Base-by-base conservation (phyloP, 2,113 vertebrate species). In the Calonectris borealis region DNA sequence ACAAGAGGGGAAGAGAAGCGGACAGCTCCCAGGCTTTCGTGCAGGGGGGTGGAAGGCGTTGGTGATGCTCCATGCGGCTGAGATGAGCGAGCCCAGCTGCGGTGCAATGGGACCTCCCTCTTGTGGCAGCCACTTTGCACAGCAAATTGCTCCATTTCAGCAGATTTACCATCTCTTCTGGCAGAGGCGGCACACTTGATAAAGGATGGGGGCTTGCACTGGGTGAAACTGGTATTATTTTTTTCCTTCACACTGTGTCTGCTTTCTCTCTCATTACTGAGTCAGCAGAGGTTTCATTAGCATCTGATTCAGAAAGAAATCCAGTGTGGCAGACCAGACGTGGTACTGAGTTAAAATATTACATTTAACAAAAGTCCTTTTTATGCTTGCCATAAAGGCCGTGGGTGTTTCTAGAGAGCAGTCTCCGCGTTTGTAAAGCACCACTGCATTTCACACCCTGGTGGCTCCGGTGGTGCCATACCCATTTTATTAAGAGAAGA, bases 71-170 rank as follows among this genome's bases (percentile, higher is more conserved):
- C 10, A 0, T 1, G 38, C 17, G 8, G 38, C 70, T 0, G 40
- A 32, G 19, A 4, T 2, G 19, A 52, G 60, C 3, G 0, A 71
- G 49, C 55, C 38, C 73, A 1, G 11, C 16, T 12, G 69, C 6
- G 10, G 26, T 12, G 89, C 87, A 29, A 6, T 64, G 88, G 92
- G 19, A 71, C 71, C 64, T 93, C 95, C 96, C 90, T 94, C 95
- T 94, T 32, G 82, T 64, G 86, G 85, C 68, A 85, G 78, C 49
- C 82, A 57, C 90, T 87, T 36, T 6, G 38, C 93, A 70, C 1
- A 51, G 93, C 88, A 70, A 69, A 71, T 22, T 7, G 31, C 62
- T 55, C 62, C 27, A 1, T 49, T 40, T 49, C 66, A 7, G 57
- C 40, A 34, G 36, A 16, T 48, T 7, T 13, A 2, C 13, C 34